These are phyloP conservation scores for Phenacoccus solenopsis DNA, from an alignment of 1,140 invertebrate species.

Conservation along the genomic window DNA sequence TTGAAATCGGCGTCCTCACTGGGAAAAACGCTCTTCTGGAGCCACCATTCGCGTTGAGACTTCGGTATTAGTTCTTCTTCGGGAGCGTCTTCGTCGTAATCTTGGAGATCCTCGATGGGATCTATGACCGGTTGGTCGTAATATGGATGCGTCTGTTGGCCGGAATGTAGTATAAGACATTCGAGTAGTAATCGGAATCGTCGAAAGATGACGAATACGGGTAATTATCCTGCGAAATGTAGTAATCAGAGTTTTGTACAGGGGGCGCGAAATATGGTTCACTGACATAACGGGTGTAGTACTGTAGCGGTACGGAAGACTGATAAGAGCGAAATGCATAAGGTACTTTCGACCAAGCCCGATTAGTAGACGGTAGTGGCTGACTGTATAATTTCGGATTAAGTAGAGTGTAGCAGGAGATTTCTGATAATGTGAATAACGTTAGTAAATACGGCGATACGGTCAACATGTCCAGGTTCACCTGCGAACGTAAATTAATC, in stretches of 20 bases:
- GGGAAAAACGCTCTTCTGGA: neutral
- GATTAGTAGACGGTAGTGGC: neutral
- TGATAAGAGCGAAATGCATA: neutral
- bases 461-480: neutral
- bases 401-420: neutral
- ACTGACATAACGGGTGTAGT: neutral
- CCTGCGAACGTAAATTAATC: neutral
- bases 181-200: constrained; percentile 5
- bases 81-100: neutral
- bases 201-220: neutral
- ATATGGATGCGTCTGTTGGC: neutral
- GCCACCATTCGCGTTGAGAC: neutral
- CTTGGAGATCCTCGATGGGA: neutral
- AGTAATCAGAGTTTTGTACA: neutral
- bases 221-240: neutral
- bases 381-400: neutral
- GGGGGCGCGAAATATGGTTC: neutral
- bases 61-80: neutral
- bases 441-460: neutral
- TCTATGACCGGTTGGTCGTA: neutral
- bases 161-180: neutral
- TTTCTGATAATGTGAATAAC: neutral
- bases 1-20: neutral
- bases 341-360: neutral
- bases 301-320: neutral